Conservation (phyloP, 2,888 invertebrate species). For the Diaprepes abbreviatus region DNA sequence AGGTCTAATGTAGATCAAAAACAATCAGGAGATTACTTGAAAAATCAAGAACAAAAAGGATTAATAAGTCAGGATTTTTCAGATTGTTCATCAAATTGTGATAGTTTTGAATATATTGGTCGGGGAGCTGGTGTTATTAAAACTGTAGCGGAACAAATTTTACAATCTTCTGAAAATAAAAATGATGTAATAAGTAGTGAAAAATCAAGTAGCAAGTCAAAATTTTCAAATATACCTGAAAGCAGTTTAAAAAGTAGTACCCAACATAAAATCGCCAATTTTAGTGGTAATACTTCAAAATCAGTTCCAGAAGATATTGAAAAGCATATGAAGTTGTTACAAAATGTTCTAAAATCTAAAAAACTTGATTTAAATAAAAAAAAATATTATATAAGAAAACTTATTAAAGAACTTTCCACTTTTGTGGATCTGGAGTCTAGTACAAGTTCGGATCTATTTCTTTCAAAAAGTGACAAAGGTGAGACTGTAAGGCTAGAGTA, state of each 20-base stretch:
- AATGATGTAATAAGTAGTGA: neutral
- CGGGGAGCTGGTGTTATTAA: neutral
- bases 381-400: conserved; percentile 75
- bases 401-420: conserved; percentile 61
- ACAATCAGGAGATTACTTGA: no score
- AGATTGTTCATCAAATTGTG: conserved; percentile 39
- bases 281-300: conserved; percentile 24
- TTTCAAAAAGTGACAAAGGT: conserved; percentile 59
- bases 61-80: no score
- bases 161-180: conserved; percentile 17
- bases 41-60: no score
- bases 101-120: conserved; percentile 60
- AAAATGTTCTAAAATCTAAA: conserved; percentile 73
- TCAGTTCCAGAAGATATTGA: conserved; percentile 71
- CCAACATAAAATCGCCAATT: conserved; percentile 32
- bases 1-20: neutral
- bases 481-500: neutral
- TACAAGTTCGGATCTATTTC: conserved; percentile 69
- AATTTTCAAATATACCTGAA: neutral
- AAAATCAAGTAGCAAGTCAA: no score
- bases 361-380: conserved; percentile 74
- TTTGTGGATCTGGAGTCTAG: conserved; percentile 68
- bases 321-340: conserved; percentile 73
- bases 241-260: conserved; percentile 11
- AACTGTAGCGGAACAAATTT: neutral